A percentile compares a stretch with the other conserved stretches of the same genome.
phyloP scores from a whole-genome alignment of 2,888 invertebrate species.

The Ophion obscuratus region DNA sequence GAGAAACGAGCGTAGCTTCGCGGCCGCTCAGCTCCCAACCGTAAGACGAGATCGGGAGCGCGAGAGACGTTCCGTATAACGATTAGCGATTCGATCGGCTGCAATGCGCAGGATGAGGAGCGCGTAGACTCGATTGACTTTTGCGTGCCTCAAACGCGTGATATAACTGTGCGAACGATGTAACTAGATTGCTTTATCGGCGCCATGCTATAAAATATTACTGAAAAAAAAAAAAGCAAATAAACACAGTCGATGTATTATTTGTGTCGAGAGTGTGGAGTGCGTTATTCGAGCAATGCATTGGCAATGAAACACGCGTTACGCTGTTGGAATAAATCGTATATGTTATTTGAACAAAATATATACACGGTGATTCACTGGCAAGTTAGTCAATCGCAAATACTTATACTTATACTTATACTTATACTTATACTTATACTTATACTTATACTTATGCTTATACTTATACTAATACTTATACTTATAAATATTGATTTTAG shows the following conservation, averaged over 20 bases:
- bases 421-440: no score
- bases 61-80: slow-evolving; percentile 32
- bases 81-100: slow-evolving; percentile 49
- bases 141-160: slow-evolving; percentile 45
- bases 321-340: slow-evolving; percentile 12
- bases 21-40: neutral
- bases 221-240: neutral
- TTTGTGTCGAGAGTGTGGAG: slow-evolving; percentile 18
- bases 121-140: slow-evolving; percentile 42
- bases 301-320: slow-evolving; percentile 34
- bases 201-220: slow-evolving; percentile 24
- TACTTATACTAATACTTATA: no score
- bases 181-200: slow-evolving; percentile 15
- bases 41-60: slow-evolving; percentile 1
- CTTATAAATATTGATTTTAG: no score
- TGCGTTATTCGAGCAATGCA: slow-evolving; percentile 35
- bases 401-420: no score
- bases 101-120: slow-evolving; percentile 5
- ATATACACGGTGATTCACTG: no score
- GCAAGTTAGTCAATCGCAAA: no score
- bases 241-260: slow-evolving; percentile 1
- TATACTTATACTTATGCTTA: no score
- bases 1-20: slow-evolving; percentile 1
- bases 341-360: no score
- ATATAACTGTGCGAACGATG: slow-evolving; percentile 34